phyloP scores from a whole-genome alignment of 1,140 invertebrate species.

The Calycopis cecrops region DNA sequence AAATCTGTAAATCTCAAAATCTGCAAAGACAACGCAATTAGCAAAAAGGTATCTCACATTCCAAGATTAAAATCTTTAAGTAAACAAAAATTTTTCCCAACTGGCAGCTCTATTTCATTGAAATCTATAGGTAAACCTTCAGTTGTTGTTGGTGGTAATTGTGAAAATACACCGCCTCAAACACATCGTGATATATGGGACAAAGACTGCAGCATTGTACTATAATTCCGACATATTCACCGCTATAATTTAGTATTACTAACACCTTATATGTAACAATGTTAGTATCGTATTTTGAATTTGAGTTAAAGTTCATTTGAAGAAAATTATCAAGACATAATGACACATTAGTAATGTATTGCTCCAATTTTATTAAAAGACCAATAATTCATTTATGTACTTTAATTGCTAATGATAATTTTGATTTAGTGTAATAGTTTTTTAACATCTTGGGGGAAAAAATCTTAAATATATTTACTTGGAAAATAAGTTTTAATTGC shows the following conservation, averaged over 20 bases:
- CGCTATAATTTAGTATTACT: neutral
- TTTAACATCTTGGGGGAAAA: no score
- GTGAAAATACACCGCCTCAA: constrained; percentile 71
- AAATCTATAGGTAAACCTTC: constrained; percentile 46
- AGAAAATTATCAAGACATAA: no score
- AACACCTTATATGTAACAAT: no score
- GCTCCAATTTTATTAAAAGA: no score
- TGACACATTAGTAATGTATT: no score
- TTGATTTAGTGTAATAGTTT: no score
- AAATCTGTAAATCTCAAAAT: constrained; percentile 58
- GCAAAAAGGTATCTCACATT: constrained; percentile 57
- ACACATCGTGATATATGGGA: constrained; percentile 69
- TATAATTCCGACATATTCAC: constrained; percentile 38
- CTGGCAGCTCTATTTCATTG: constrained; percentile 51
- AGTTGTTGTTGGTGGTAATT: constrained; percentile 52
- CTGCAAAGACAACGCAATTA: constrained; percentile 38
- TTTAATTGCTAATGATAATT: no score
- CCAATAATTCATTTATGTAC: no score
- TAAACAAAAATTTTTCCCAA: constrained; percentile 39
- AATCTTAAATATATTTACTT: no score
- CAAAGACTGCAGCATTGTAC: constrained; percentile 68
- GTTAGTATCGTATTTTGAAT: no score
- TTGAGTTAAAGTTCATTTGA: no score
- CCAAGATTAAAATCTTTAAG: constrained; percentile 56
- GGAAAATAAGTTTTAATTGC: no score